Percentiles rank a stretch among this genome's conserved stretches.
These are phyloP conservation scores for Halcyon leucocephala DNA, from an alignment of 2,797 vertebrate genomes.

Conservation along the genomic window DNA sequence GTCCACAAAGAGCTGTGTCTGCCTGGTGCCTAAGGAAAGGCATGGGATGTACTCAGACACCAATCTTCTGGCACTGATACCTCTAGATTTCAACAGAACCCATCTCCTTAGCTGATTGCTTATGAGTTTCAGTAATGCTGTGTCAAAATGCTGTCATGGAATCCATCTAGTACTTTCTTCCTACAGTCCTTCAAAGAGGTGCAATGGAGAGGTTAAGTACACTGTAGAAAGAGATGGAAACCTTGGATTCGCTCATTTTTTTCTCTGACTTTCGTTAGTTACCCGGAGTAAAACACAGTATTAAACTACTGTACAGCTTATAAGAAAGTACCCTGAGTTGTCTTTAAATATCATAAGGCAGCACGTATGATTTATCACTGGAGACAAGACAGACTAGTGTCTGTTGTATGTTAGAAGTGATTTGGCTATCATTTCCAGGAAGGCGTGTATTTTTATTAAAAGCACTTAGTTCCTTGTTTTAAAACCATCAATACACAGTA, in stretches of 20 bases:
- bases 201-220: background rate
- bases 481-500: background rate
- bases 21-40: background rate
- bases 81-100: background rate
- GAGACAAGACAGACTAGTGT: background rate
- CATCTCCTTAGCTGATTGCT: background rate
- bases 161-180: background rate
- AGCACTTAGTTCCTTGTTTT: background rate
- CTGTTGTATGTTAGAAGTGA: background rate
- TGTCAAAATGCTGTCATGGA: background rate
- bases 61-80: background rate
- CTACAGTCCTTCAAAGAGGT: background rate
- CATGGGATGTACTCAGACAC: background rate
- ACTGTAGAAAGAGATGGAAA: background rate
- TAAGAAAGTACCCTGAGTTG: background rate
- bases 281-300: background rate
- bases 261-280: background rate
- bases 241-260: background rate
- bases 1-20: background rate
- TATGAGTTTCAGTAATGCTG: background rate
- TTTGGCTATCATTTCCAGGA: background rate
- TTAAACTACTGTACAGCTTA: background rate
- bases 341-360: background rate
- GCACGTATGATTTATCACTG: background rate
- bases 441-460: background rate